These are phyloP conservation scores for Trachelus iudaicus DNA, from an alignment of 2,888 invertebrate species.

Conservation along the genomic window DNA sequence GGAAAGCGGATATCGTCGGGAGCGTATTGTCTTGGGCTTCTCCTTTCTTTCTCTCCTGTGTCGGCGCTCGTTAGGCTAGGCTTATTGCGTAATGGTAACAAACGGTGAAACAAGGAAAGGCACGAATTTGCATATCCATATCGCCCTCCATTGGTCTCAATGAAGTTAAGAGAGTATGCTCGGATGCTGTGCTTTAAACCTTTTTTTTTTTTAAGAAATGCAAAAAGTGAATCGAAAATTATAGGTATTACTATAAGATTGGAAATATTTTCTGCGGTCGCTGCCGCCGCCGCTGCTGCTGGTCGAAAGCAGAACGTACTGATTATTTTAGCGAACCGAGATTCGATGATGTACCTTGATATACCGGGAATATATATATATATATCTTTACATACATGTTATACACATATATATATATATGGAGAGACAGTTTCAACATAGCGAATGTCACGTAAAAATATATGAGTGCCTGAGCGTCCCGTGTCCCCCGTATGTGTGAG, in stretches of 20 bases:
- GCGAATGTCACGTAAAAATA: background rate
- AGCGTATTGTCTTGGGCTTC: too few relatives aligned
- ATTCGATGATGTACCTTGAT: slow-evolving; percentile 49
- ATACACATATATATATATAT: slow-evolving; percentile 17
- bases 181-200: too few relatives aligned
- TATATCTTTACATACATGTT: slow-evolving; percentile 12
- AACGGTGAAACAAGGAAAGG: slow-evolving; percentile 2
- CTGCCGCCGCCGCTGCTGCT: slow-evolving; percentile 5
- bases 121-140: slow-evolving; percentile 20
- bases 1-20: too few relatives aligned
- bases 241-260: too few relatives aligned
- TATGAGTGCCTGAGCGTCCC: too few relatives aligned
- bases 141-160: background rate
- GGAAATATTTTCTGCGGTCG: slow-evolving; percentile 6
- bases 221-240: too few relatives aligned
- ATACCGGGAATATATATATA: slow-evolving; percentile 19
- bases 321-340: slow-evolving; percentile 52
- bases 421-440: background rate
- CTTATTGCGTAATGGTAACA: background rate
- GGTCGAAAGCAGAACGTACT: slow-evolving; percentile 44
- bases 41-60: too few relatives aligned
- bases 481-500: too few relatives aligned
- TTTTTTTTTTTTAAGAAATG: too few relatives aligned
- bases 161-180: too few relatives aligned
- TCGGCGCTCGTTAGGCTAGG: too few relatives aligned